A percentile compares a stretch with the other conserved stretches of the same genome.
Conservation (phyloP, 2,113 vertebrate species). For the Poeciliopsis prolifica region DNA sequence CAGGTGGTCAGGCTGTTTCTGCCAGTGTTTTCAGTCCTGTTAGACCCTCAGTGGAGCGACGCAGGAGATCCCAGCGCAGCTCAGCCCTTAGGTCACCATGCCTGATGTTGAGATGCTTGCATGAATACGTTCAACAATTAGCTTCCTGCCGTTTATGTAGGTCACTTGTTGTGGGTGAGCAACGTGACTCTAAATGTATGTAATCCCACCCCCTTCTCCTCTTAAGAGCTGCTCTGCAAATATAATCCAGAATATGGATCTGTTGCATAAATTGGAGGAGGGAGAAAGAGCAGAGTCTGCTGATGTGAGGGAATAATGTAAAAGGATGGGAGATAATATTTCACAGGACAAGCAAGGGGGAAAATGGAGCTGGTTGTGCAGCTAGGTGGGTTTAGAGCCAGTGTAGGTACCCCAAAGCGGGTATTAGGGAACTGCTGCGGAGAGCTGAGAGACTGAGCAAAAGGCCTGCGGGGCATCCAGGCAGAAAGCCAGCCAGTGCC, state of each 20-base stretch:
- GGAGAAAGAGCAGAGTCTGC: not conserved
- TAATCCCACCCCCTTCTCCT: conserved; percentile 34
- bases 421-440: conserved; percentile 58
- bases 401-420: conserved; percentile 37
- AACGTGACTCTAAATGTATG: conserved; percentile 53
- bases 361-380: conserved; percentile 10
- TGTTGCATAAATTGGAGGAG: conserved; percentile 40
- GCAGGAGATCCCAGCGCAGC: conserved; percentile 1
- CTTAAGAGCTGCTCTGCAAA: conserved; percentile 39
- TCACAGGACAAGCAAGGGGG: not conserved
- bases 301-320: not conserved
- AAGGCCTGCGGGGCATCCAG: conserved; percentile 46
- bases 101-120: conserved; percentile 12
- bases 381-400: conserved; percentile 20
- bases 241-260: conserved; percentile 60
- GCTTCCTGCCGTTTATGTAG: conserved; percentile 55
- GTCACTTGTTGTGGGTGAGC: conserved; percentile 57
- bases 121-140: conserved; percentile 38
- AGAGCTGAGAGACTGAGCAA: conserved; percentile 60
- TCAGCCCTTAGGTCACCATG: not conserved
- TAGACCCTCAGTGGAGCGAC: conserved; percentile 1
- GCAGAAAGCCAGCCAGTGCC: conserved; percentile 56
- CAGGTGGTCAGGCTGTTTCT: conserved; percentile 14
- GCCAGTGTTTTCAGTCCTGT: conserved; percentile 1
- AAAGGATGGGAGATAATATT: conserved; percentile 12